Base-by-base conservation (phyloP, 2,113 vertebrate genomes). In the Tinamus guttatus region DNA sequence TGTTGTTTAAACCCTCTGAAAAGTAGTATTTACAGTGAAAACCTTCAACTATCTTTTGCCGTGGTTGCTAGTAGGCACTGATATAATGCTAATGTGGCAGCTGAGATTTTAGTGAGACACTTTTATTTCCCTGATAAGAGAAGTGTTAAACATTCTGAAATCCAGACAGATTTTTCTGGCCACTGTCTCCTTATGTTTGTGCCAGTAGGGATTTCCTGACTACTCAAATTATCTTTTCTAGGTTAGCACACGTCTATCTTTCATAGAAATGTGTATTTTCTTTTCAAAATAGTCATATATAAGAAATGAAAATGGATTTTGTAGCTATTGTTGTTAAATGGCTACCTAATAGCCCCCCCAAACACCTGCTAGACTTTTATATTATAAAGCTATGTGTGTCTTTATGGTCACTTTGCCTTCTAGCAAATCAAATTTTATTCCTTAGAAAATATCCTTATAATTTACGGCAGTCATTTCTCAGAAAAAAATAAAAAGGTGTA, bases 71-170 rank as follows among this genome's bases (percentile, higher is more conserved):
- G 73, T 12, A 74, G 93, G 76, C 73, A 91, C 56, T 81, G 69
- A 65, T 89, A 89, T 76, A 73, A 91, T 83, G 94, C 81, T 76
- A 91, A 68, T 47, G 30, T 94, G 91, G 92, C 89, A 96, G 81
- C 65, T 73, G 71, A 20, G 28, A 64, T 89, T 97, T 92, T 71
- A 92, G 96, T 65, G 84, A 85, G 45, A 93, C 59, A 63, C 64
- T 96, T 95, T 75, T 95, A 93, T 94, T 96, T 97, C 76, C 69
- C 81, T 89, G 81, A 85, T 94, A 51, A 77, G 73, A 90, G 63
- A 95, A 82, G 40, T 94, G 80, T 60, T 90, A 64, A 25, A 64
- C n/a, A 40, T 73, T 78, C 56, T 93, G 86, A 89, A 94, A 92
- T 85, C 34, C 54, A 93, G 71, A 77, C 56, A 88, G 41, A 90